Conservation (phyloP, 1,140 invertebrate genomes). For the Euwallacea fornicatus region DNA sequence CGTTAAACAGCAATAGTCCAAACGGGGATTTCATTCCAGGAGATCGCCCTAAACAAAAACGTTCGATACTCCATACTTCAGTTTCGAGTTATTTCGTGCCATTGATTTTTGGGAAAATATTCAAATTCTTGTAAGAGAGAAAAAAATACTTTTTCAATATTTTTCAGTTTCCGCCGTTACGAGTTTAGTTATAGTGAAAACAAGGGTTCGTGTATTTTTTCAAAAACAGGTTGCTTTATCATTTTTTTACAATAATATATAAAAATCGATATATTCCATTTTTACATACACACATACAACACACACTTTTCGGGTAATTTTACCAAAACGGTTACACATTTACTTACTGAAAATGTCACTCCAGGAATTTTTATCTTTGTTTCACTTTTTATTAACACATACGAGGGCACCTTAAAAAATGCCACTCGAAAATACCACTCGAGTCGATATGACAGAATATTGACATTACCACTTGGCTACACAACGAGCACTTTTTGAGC, state of each 20-base stretch:
- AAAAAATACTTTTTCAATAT: slow-evolving; percentile 23
- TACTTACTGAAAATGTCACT: slow-evolving; percentile 25
- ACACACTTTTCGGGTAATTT: slow-evolving; percentile 34
- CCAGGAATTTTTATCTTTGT: slow-evolving; percentile 19
- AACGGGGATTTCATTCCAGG: slow-evolving; percentile 45
- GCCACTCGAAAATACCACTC: no score
- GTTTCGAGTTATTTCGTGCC: slow-evolving; percentile 45
- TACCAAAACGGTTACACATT: slow-evolving; percentile 35
- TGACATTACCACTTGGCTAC: no score
- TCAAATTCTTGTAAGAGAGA: slow-evolving; percentile 34
- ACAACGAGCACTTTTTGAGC: background rate
- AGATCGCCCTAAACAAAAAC: slow-evolving; percentile 50
- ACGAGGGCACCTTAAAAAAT: background rate
- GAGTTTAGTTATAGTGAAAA: slow-evolving; percentile 31
- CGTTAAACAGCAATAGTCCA: slow-evolving; percentile 53
- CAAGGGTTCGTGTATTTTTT: slow-evolving; percentile 42
- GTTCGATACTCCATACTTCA: slow-evolving; percentile 51
- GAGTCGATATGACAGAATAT: no score
- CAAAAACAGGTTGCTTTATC: slow-evolving; percentile 40
- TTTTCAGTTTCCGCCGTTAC: slow-evolving; percentile 14
- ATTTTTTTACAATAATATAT: slow-evolving; percentile 48
- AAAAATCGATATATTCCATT: slow-evolving; percentile 40
- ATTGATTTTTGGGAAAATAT: slow-evolving; percentile 43
- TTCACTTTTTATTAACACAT: slow-evolving; percentile 15
- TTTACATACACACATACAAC: slow-evolving; percentile 35